These are phyloP conservation scores for Loripinus fragilis DNA, from an alignment of 2,888 invertebrate species.

Conservation along the genomic window DNA sequence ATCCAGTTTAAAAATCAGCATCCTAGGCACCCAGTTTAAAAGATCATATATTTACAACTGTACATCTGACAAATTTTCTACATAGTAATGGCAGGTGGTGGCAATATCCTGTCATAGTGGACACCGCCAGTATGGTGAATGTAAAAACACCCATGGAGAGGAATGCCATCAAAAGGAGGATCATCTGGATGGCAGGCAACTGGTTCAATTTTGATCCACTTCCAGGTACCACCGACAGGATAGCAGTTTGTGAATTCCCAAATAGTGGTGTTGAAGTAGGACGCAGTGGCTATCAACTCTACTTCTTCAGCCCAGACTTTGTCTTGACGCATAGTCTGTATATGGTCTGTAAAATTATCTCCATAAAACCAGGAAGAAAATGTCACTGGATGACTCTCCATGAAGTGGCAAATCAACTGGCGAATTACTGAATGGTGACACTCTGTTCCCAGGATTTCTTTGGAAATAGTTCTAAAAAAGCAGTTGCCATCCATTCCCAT, in stretches of 20 bases:
- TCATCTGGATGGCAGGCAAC: background rate
- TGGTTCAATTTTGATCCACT: background rate
- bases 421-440: no score
- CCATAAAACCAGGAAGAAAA: background rate
- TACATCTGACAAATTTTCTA: background rate
- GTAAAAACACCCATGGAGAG: background rate
- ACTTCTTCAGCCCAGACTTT: no score
- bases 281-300: background rate
- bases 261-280: background rate
- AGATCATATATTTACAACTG: background rate
- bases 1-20: no score
- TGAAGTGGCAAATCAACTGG: background rate
- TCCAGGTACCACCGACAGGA: background rate
- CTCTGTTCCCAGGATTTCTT: no score
- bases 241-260: background rate
- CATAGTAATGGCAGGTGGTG: background rate
- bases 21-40: no score
- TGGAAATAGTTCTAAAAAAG: no score
- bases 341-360: background rate
- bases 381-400: background rate
- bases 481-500: no score
- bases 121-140: background rate
- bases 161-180: no score
- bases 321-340: no score
- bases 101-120: background rate